Evolutionary conservation across 2,888 invertebrate genomes (phyloP).

Genomic region (Stenchaetothrips biformis): DNA sequence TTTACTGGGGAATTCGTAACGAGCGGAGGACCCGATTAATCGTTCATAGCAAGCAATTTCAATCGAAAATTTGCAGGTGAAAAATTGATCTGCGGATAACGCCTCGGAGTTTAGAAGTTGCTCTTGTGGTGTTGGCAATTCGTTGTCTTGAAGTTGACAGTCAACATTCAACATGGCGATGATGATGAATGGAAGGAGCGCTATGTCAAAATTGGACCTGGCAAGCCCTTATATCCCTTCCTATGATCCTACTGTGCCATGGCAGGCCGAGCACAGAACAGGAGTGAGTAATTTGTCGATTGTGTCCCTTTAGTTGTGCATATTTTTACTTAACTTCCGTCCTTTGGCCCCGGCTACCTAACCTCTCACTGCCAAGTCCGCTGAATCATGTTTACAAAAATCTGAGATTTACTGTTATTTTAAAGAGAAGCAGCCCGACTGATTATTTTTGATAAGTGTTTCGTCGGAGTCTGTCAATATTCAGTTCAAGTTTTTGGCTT

Average conservation of each 20-base stretch:
- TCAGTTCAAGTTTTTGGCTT: no score
- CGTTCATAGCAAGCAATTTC: no score
- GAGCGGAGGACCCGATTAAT: no score
- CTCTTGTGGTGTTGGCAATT: no score
- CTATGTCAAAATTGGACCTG: conserved; percentile 7
- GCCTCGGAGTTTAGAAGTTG: no score
- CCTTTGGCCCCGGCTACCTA: background rate
- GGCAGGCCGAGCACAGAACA: conserved; percentile 1
- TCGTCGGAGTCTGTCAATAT: no score
- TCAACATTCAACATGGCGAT: conserved; percentile 18
- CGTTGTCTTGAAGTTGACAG: background rate
- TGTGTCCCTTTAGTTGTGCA: background rate
- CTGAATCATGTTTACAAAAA: conserved; percentile 20
- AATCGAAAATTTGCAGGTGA: no score
- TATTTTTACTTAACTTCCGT: background rate
- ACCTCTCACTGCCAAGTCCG: background rate
- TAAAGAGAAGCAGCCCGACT: no score
- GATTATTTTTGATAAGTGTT: no score
- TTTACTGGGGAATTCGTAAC: no score
- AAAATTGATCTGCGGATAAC: no score
- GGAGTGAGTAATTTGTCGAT: background rate
- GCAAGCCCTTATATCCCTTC: conserved; percentile 13
- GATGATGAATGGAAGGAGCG: conserved; percentile 14
- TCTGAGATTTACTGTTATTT: no score
- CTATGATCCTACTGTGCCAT: background rate